Base-by-base conservation (phyloP, 2,113 vertebrate genomes). In the Dunckerocampus dactyliophorus region DNA sequence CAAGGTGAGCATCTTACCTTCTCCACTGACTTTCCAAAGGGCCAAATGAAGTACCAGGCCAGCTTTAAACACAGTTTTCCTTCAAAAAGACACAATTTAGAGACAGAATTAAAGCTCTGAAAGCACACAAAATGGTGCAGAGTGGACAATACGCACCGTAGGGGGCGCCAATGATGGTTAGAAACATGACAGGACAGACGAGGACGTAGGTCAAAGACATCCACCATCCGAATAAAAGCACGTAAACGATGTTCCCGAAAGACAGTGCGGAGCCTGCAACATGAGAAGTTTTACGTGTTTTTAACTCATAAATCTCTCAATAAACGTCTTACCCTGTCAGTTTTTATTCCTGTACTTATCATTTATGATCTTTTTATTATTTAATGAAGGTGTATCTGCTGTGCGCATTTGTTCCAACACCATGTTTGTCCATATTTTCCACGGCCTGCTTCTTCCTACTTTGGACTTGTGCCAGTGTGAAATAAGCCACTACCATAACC, bases 161-260 rank as follows among this genome's bases (percentile, higher is more conserved):
- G 15, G 92, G 89, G 15, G 72, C 62, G 0, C 89, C 92, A 6
- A 91, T 1, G 7, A 95, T 2, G 0, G 93, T 93, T 55, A 92
- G 0, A 16, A 94, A 93, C 93, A 96, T 95, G 50, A 88, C 0
- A 0, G 85, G 48, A 43, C 92, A 89, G 43, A 94, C 48, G 0
- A 94, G 62, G 31, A 92, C 0, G 3, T 95, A 94, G 65, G 89
- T 59, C n/a, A 93, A 63, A 0, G 89, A 91, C 31, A 93, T 85
- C 94, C 94, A 95, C 94, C 93, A 96, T 60, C 94, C 94, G 1
- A 96, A 95, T 42, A 94, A 74, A 71, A 94, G 57, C 1, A 91
- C 66, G 73, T 96, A 95, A 5, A 84, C 22, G 13, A 95, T 0
- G 1, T 95, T 96, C 0, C 93, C 93, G 47, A 82, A 75, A 0